phyloP scores from a whole-genome alignment of 2,113 vertebrate genomes.

The Phaethon lepturus region DNA sequence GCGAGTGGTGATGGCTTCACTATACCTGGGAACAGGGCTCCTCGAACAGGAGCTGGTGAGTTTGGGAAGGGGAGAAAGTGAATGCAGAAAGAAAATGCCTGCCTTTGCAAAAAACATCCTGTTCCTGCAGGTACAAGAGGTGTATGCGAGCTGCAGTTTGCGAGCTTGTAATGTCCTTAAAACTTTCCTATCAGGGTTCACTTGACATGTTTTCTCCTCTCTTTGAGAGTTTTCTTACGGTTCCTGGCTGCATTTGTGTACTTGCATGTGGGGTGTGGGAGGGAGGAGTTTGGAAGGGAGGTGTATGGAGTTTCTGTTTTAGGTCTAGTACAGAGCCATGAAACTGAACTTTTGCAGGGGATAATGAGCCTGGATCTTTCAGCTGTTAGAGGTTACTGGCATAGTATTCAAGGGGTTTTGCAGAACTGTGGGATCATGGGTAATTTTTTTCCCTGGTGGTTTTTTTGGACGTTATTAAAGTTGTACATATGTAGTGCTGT shows the following conservation, averaged over 20 bases:
- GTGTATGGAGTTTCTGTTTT: fast-evolving
- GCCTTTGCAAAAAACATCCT: not conserved
- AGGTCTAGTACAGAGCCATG: not conserved
- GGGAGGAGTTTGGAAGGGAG: not conserved
- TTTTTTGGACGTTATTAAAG: fast-evolving
- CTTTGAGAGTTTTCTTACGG: not conserved
- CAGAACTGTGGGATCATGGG: not conserved
- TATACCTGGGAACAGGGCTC: constrained; percentile 93
- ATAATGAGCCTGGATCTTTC: not conserved
- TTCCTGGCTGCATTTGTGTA: not conserved
- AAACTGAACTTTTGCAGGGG: not conserved
- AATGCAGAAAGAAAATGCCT: not conserved
- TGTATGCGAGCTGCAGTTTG: not conserved
- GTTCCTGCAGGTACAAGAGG: not conserved
- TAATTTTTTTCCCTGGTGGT: not conserved
- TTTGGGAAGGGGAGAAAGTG: not conserved
- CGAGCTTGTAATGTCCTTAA: not conserved
- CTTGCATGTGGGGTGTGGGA: too few species aligned
- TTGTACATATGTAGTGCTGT: not conserved
- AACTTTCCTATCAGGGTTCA: not conserved
- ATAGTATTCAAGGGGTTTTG: not conserved
- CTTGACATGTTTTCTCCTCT: not conserved
- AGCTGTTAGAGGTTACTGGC: not conserved
- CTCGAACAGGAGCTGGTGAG: constrained; percentile 95
- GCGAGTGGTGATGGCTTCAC: constrained; percentile 93